phyloP scores from a whole-genome alignment of 35 echinoderm and acorn worm species.

The Apostichopus japonicus region DNA sequence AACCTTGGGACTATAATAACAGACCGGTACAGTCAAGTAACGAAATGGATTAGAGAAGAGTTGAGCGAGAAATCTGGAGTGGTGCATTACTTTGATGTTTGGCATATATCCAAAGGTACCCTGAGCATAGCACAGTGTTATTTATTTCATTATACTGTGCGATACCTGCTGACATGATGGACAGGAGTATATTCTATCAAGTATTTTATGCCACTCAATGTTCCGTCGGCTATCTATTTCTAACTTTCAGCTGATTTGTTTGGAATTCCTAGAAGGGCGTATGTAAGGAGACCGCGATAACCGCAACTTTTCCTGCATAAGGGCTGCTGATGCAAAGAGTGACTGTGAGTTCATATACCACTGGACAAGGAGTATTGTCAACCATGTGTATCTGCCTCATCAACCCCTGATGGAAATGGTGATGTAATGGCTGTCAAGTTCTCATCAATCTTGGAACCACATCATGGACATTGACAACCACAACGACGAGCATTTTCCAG shows the following conservation, averaged over 20 bases:
- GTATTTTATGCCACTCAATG: no score
- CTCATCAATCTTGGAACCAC: conserved; percentile 20
- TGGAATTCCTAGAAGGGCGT: no score
- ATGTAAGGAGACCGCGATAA: no score
- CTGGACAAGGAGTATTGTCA: conserved; percentile 23
- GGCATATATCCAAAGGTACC: conserved; percentile 22
- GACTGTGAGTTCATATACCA: neutral
- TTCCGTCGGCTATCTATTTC: no score
- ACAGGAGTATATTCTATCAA: no score
- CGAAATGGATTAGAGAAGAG: neutral
- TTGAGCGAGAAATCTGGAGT: neutral
- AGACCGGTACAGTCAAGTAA: neutral
- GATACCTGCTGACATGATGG: no score
- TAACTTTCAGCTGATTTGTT: no score
- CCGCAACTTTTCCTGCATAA: no score
- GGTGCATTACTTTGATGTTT: neutral
- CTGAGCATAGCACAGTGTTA: no score
- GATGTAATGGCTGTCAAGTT: conserved; percentile 35
- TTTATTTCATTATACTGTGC: no score
- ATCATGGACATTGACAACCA: neutral
- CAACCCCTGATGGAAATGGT: conserved; percentile 47
- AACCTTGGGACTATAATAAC: neutral
- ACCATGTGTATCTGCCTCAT: conserved; percentile 35
- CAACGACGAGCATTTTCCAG: neutral
- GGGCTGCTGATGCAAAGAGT: conserved; percentile 1